A percentile compares a stretch with the other conserved stretches of the same genome.
These are phyloP conservation scores for Numenius arquata DNA, from an alignment of 2,113 vertebrate genomes.

Conservation along the genomic window DNA sequence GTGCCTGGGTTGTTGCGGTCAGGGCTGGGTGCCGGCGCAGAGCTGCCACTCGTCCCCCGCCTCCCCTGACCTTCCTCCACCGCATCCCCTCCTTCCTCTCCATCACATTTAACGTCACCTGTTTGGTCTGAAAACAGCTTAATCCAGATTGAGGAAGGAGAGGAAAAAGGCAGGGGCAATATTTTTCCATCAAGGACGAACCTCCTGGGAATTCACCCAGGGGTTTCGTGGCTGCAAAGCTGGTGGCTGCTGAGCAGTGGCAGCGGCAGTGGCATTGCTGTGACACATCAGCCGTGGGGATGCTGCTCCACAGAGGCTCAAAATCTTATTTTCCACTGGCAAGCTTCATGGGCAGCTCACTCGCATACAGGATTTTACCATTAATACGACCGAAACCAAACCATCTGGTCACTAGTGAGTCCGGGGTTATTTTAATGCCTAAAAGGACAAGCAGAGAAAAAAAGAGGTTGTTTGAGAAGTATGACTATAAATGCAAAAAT, in stretches of 20 bases:
- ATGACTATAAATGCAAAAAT: background rate
- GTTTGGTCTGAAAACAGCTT: background rate
- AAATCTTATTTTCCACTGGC: background rate
- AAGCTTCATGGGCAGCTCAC: background rate
- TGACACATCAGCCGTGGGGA: background rate
- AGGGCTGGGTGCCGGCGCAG: background rate
- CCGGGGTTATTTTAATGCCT: background rate
- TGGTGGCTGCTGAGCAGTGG: fast-evolving
- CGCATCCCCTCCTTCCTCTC: background rate
- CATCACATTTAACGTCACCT: background rate
- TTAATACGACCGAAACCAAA: background rate
- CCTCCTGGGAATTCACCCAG: background rate
- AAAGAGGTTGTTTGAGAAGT: background rate
- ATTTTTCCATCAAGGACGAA: background rate
- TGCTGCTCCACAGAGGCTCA: background rate
- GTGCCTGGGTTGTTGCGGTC: background rate
- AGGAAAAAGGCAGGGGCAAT: background rate
- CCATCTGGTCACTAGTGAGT: background rate
- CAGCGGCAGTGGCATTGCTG: background rate
- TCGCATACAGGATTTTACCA: background rate
- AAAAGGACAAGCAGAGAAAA: background rate
- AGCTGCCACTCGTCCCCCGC: fast-evolving
- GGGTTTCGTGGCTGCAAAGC: background rate
- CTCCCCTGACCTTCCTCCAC: background rate
- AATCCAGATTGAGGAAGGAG: background rate